A percentile compares a stretch with the other conserved stretches of the same genome.
phyloP scores from a whole-genome alignment of 2,113 vertebrate species.

The Tylochromis polylepis region DNA sequence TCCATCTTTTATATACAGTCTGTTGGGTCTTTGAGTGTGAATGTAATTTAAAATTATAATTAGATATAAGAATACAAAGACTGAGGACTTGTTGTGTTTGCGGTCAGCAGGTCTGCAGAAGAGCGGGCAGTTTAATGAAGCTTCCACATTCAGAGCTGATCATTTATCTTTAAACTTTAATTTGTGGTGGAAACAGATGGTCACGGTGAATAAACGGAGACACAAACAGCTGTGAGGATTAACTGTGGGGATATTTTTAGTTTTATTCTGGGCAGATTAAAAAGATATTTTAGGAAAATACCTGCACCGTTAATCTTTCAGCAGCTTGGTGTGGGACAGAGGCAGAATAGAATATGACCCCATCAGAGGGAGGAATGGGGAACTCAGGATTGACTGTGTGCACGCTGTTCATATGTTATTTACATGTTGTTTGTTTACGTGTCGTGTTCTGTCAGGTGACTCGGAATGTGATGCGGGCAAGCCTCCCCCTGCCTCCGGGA shows the following conservation, averaged over 20 bases:
- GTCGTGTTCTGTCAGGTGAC: conserved; percentile 77
- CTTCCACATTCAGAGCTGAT: not conserved
- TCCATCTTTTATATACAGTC: not conserved
- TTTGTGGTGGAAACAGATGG: not conserved
- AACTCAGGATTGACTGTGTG: not conserved
- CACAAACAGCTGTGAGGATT: not conserved
- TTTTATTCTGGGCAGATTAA: not conserved
- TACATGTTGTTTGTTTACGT: not conserved
- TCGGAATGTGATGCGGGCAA: conserved; percentile 84
- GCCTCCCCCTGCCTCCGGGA: conserved; percentile 84
- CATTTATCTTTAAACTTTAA: not conserved
- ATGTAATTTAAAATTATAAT: not conserved
- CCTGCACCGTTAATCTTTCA: not conserved
- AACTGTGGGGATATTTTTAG: not conserved
- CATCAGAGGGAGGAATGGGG: not conserved
- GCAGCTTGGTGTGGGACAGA: not conserved
- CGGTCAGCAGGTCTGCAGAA: not conserved
- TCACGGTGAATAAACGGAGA: not conserved
- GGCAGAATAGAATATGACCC: not conserved
- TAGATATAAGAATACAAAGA: not conserved
- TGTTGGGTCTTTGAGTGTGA: not conserved
- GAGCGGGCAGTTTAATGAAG: not conserved
- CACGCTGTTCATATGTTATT: not conserved
- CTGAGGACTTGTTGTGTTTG: not conserved
- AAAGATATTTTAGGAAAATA: not conserved